Percentiles rank a stretch among this genome's conserved stretches.
phyloP scores from a whole-genome alignment of 2,797 vertebrate genomes.

The Propithecus deckenii region DNA sequence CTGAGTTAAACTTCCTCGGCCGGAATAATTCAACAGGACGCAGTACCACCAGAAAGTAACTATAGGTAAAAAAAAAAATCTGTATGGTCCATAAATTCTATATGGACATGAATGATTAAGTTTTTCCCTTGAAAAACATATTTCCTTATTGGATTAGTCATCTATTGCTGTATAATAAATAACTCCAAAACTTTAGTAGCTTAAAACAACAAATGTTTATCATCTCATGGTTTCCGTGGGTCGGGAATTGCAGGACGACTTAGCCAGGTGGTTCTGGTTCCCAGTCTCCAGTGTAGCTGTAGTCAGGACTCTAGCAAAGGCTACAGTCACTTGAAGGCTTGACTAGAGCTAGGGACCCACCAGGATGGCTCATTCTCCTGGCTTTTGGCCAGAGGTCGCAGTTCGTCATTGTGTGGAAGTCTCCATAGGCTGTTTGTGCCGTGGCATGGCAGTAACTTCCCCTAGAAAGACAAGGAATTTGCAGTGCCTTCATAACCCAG shows the following conservation, averaged over 20 bases:
- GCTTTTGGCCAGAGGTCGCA: background rate
- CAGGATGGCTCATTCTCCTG: background rate
- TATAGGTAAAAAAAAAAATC: background rate
- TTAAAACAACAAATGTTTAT: background rate
- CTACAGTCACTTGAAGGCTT: background rate
- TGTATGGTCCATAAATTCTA: background rate
- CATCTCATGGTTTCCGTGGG: background rate
- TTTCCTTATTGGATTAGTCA: background rate
- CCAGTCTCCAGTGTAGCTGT: background rate
- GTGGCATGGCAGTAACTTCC: background rate
- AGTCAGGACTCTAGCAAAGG: background rate
- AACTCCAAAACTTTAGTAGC: background rate
- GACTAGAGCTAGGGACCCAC: background rate
- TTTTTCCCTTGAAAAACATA: background rate
- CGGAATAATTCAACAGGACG: background rate
- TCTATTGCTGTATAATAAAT: background rate
- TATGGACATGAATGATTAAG: background rate
- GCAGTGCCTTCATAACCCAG: background rate
- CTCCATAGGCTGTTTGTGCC: background rate
- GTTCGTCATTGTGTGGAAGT: background rate
- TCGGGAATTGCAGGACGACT: background rate
- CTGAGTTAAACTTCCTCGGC: background rate
- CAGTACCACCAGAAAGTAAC: background rate
- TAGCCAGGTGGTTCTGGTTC: background rate
- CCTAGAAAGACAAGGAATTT: background rate